A percentile compares a stretch with the other conserved stretches of the same genome.
phyloP scores from a whole-genome alignment of 2,888 invertebrate species.

The Meiosimyza platycephala region DNA sequence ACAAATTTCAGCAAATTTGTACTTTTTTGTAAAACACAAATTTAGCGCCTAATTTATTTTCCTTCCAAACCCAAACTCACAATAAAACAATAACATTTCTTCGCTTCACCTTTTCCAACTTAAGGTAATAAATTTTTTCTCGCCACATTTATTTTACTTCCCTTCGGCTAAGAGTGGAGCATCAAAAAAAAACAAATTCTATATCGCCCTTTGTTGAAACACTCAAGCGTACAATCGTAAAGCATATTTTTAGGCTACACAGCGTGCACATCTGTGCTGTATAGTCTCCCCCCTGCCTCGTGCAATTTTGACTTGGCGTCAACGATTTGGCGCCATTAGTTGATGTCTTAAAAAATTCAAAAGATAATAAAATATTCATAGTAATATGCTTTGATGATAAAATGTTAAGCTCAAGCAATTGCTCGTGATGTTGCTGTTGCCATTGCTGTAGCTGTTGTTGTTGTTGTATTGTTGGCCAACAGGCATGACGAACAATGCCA shows the following conservation, averaged over 20 bases:
- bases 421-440: conserved; percentile 44
- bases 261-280: not conserved
- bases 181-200: not conserved
- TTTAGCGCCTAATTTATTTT: too few species aligned
- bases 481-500: not conserved
- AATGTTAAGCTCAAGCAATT: conserved; percentile 59
- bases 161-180: not conserved
- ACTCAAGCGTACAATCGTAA: conserved; percentile 34
- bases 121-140: conserved; percentile 61
- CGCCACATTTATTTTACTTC: conserved; percentile 54
- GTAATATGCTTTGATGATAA: conserved; percentile 60
- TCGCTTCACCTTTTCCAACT: conserved; percentile 56
- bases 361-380: conserved; percentile 63
- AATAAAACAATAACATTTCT: conserved; percentile 40
- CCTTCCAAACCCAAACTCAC: too few species aligned
- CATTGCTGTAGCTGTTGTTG: not conserved
- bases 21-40: too few species aligned
- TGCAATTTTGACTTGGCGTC: conserved; percentile 12
- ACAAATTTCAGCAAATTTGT: too few species aligned
- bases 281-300: not conserved
- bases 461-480: not conserved
- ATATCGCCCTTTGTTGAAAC: conserved; percentile 21
- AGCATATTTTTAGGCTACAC: conserved; percentile 38
- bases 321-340: conserved; percentile 43
- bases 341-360: conserved; percentile 51